These are phyloP conservation scores for Marasmarcha lunaedactyla DNA, from an alignment of 2,888 invertebrate species.

Conservation along the genomic window DNA sequence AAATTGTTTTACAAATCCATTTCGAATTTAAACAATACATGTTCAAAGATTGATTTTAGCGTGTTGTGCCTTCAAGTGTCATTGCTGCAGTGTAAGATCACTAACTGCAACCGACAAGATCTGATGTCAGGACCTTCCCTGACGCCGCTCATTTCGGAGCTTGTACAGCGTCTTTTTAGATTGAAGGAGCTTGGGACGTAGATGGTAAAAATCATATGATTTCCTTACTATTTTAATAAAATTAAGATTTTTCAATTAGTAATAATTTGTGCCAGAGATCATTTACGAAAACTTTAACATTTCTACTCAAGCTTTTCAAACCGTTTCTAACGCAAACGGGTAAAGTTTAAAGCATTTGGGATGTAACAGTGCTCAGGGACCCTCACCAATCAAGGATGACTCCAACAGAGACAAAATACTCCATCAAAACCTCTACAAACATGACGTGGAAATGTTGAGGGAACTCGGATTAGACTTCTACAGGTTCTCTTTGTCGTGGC, in stretches of 20 bases:
- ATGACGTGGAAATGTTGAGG: constrained; percentile 56
- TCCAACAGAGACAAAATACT: constrained; percentile 70
- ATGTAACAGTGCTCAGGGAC: constrained; percentile 57
- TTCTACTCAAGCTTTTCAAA: no score
- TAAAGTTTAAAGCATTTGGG: constrained; percentile 74
- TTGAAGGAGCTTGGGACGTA: constrained; percentile 30
- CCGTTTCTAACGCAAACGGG: no score
- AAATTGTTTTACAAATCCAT: no score
- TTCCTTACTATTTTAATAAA: no score
- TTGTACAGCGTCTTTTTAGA: constrained; percentile 27
- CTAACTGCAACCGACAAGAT: not conserved
- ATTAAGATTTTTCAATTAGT: no score
- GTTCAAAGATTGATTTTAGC: not conserved
- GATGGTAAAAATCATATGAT: constrained; percentile 19
- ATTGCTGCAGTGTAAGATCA: not conserved
- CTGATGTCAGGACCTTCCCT: constrained; percentile 18
- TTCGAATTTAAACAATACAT: not conserved
- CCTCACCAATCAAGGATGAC: constrained; percentile 56
- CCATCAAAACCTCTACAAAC: constrained; percentile 68
- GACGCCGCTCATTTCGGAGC: constrained; percentile 23
- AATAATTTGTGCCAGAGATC: no score
- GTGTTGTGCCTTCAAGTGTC: not conserved
- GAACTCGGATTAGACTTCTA: constrained; percentile 59
- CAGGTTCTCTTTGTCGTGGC: constrained; percentile 73
- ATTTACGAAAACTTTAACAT: no score